Evolutionary conservation across 2,888 invertebrate species (phyloP).

Genomic region (Lasius fuliginosus): DNA sequence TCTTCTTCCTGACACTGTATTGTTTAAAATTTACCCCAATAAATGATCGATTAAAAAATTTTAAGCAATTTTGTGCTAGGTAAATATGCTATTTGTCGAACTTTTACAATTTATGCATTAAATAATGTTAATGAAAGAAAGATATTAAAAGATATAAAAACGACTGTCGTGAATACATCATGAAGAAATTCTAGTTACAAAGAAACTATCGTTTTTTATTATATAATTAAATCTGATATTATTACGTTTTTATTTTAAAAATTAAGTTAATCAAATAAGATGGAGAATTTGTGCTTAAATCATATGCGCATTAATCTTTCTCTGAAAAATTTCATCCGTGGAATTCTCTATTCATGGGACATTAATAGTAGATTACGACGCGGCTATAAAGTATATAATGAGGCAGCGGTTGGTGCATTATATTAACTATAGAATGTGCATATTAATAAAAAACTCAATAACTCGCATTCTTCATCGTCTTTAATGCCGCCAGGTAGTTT

Average conservation of each 20-base stretch:
- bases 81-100: neutral
- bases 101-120: neutral
- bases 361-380: constrained; percentile 30
- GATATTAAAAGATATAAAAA: neutral
- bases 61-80: neutral
- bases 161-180: neutral
- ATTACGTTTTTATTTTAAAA: neutral
- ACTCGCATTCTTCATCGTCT: neutral
- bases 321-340: constrained; percentile 1
- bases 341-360: constrained; percentile 9
- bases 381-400: constrained; percentile 30
- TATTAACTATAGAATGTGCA: constrained; percentile 23
- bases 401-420: constrained; percentile 8
- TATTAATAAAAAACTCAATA: constrained; percentile 16
- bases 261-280: neutral
- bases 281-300: neutral
- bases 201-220: neutral
- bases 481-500: neutral
- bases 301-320: neutral
- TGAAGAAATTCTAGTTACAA: neutral
- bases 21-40: neutral
- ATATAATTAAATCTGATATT: neutral
- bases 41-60: neutral
- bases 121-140: neutral
- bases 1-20: neutral